Conservation (phyloP, 2,113 vertebrate species). For the Taurulus bubalis region DNA sequence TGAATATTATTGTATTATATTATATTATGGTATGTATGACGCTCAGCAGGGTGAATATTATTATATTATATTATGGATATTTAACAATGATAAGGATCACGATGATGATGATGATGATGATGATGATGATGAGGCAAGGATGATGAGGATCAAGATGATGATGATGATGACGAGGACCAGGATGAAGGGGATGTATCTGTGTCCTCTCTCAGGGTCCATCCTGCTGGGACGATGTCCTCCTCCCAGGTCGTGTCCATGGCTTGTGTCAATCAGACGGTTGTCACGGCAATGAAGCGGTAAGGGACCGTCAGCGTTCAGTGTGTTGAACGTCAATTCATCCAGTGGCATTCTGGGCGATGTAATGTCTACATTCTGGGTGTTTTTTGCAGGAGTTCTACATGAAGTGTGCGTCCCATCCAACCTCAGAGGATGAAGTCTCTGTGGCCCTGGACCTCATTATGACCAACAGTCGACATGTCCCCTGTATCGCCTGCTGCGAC, state of each 20-base stretch:
- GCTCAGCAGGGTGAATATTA: no score
- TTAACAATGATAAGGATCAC: neutral
- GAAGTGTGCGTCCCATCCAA: conserved; percentile 74
- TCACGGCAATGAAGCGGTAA: conserved; percentile 56
- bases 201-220: conserved; percentile 62
- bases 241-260: conserved; percentile 53
- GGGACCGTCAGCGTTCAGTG: neutral
- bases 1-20: no score
- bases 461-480: conserved; percentile 63
- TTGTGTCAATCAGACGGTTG: conserved; percentile 67
- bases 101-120: neutral
- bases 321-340: neutral
- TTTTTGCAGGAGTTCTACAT: conserved; percentile 69
- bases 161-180: no score
- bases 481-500: conserved; percentile 74
- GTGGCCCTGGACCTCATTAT: conserved; percentile 72
- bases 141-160: neutral
- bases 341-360: conserved; percentile 6
- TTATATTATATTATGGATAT: no score
- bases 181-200: neutral
- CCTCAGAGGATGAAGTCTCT: conserved; percentile 67
- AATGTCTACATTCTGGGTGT: neutral
- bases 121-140: neutral
- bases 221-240: conserved; percentile 73
- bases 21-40: no score